Conservation (phyloP, 2,113 vertebrate genomes). For the Heteronetta atricapilla region DNA sequence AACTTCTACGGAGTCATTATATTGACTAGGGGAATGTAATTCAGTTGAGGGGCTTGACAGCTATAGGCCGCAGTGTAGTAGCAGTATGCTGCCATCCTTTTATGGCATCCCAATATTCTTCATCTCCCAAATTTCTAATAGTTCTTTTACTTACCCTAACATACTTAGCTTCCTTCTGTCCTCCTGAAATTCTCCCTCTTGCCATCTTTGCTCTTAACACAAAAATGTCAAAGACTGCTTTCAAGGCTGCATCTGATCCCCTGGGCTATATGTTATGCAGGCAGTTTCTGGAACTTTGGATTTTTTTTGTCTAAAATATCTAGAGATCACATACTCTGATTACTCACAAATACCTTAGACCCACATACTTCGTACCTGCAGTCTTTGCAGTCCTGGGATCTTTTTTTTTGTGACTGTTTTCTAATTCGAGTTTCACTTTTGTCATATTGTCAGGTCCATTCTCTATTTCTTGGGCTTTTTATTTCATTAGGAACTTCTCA, state of each 20-base stretch:
- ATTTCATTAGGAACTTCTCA: not conserved
- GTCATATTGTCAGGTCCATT: not conserved
- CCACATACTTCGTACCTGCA: fast-evolving
- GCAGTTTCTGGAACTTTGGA: not conserved
- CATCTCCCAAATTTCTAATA: not conserved
- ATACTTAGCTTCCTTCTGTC: not conserved
- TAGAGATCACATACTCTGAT: not conserved
- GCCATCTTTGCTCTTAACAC: not conserved
- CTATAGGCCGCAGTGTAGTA: not conserved
- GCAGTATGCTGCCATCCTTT: not conserved
- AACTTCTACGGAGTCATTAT: not conserved
- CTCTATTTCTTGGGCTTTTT: not conserved
- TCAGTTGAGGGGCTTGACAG: not conserved
- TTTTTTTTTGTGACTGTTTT: not conserved
- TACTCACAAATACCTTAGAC: not conserved
- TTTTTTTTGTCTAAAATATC: not conserved
- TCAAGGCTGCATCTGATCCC: fast-evolving
- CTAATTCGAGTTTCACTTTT: not conserved
- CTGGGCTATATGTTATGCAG: not conserved
- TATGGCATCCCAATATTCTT: not conserved
- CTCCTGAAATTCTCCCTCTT: not conserved
- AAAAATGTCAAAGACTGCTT: not conserved
- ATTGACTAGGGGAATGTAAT: not conserved
- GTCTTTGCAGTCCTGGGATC: not conserved
- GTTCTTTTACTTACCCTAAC: not conserved